Evolutionary conservation across 2,888 invertebrate species (phyloP).

Genomic region (Muscina levida): DNA sequence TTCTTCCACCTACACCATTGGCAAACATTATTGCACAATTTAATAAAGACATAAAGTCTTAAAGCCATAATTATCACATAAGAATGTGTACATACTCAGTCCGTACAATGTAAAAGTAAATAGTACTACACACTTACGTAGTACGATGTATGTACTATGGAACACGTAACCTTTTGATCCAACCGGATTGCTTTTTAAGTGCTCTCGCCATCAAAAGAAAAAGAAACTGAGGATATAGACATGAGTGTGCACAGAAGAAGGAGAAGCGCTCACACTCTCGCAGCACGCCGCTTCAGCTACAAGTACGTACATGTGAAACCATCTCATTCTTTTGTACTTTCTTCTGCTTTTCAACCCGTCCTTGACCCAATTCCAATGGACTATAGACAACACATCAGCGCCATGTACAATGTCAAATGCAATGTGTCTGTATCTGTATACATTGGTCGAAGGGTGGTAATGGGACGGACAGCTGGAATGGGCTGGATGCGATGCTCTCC

Average conservation of each 20-base stretch:
- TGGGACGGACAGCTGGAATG: too few relatives aligned
- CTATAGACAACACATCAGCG: conserved; percentile 19
- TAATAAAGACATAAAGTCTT: conserved; percentile 5
- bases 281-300: neutral
- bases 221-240: conserved; percentile 9
- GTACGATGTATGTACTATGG: neutral
- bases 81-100: neutral
- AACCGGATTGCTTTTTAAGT: neutral
- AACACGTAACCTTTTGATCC: conserved; percentile 20
- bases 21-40: too few relatives aligned
- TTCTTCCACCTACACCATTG: too few relatives aligned
- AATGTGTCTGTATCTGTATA: conserved; percentile 9
- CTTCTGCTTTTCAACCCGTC: conserved; percentile 49
- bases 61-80: neutral
- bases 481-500: neutral
- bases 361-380: conserved; percentile 60
- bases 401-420: conserved; percentile 32
- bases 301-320: conserved; percentile 14
- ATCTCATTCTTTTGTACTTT: conserved; percentile 15
- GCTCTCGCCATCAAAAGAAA: neutral
- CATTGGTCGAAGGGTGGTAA: neutral
- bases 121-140: neutral
- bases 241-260: neutral
- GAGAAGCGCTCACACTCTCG: neutral
- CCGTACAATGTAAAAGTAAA: neutral